These are phyloP conservation scores for Nannoperca obscura DNA, from an alignment of 2,797 vertebrate genomes.

Conservation along the genomic window DNA sequence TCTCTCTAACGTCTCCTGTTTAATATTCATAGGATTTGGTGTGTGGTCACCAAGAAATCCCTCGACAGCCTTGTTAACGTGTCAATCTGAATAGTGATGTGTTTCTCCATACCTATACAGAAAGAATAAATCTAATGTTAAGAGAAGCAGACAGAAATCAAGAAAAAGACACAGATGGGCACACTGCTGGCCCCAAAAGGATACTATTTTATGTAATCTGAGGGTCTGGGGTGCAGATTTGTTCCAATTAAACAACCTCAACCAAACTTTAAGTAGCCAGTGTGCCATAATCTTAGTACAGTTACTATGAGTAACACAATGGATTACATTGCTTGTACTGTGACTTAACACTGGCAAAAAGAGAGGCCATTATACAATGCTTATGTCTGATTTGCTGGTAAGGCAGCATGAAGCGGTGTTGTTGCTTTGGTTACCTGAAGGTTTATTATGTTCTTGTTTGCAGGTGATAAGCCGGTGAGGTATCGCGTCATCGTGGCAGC, in stretches of 20 bases:
- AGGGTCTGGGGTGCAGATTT: background rate
- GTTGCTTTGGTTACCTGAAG: too few species aligned
- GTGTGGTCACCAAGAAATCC: conserved; percentile 11
- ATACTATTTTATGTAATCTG: background rate
- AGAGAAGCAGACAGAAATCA: background rate
- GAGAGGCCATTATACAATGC: too few species aligned
- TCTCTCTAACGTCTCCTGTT: background rate
- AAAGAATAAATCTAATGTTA: background rate
- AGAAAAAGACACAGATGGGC: background rate
- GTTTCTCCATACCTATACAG: background rate
- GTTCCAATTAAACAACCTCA: background rate
- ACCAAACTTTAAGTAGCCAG: background rate
- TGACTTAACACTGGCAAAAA: too few species aligned
- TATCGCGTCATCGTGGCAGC: background rate
- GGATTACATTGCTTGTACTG: too few species aligned
- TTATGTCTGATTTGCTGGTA: too few species aligned
- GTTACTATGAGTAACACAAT: background rate
- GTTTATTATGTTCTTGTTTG: background rate
- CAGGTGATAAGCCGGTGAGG: background rate
- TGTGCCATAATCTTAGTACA: background rate
- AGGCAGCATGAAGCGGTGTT: background rate
- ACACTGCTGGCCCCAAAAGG: too few species aligned
- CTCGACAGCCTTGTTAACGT: conserved; percentile 10
- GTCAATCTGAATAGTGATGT: conserved; percentile 3
- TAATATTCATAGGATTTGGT: conserved; percentile 25